These are phyloP conservation scores for Sinhomidia bicolor DNA, from an alignment of 2,888 invertebrate species.

Conservation along the genomic window DNA sequence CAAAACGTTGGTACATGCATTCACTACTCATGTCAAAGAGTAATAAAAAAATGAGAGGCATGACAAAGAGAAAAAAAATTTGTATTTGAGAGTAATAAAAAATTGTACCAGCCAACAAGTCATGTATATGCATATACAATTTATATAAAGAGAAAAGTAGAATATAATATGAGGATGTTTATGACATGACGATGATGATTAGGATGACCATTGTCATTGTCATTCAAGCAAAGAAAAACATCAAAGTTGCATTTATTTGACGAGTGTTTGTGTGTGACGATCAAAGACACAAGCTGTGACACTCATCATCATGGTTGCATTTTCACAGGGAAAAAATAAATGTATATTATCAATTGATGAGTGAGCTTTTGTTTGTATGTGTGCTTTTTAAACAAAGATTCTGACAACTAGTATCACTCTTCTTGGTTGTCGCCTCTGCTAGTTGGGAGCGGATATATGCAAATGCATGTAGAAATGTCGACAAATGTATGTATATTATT, in stretches of 20 bases:
- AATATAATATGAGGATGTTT: too few relatives aligned
- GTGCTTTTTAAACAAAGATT: too few relatives aligned
- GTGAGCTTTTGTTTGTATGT: too few relatives aligned
- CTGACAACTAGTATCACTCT: too few relatives aligned
- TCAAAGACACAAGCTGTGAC: slow-evolving; percentile 4
- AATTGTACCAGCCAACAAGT: not conserved
- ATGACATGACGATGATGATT: slow-evolving; percentile 10
- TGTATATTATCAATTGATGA: not conserved
- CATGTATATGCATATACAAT: too few relatives aligned
- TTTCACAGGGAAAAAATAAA: not conserved
- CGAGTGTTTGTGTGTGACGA: slow-evolving; percentile 36
- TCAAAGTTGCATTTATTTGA: slow-evolving; percentile 39
- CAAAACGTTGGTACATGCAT: slow-evolving; percentile 5
- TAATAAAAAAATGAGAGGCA: slow-evolving; percentile 1
- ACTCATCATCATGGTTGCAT: not conserved
- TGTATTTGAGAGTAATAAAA: slow-evolving; percentile 16
- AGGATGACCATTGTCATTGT: slow-evolving; percentile 26
- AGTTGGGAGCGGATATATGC: too few relatives aligned
- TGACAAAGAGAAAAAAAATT: slow-evolving; percentile 37
- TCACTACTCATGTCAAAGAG: slow-evolving; percentile 10
- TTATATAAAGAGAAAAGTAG: too few relatives aligned
- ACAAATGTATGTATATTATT: too few relatives aligned
- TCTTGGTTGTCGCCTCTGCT: too few relatives aligned
- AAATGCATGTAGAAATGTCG: too few relatives aligned
- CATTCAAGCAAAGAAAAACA: slow-evolving; percentile 38